Percentiles rank a stretch among this genome's conserved stretches.
phyloP scores from a whole-genome alignment of 2,113 vertebrate species.

The Chelonoidis abingdonii region DNA sequence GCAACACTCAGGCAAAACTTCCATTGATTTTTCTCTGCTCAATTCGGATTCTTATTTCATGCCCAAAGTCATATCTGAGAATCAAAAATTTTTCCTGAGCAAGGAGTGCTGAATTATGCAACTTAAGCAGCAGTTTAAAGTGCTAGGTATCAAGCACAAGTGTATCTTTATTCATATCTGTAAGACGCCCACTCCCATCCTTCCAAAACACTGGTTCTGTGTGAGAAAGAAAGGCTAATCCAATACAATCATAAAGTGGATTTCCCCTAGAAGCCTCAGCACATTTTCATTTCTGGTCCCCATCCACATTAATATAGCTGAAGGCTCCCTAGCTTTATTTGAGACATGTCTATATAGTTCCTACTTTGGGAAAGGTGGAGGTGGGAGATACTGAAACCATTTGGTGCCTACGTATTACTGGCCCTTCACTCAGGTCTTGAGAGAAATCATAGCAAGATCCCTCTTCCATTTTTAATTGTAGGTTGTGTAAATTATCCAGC shows the following conservation, averaged over 20 bases:
- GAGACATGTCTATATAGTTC: not conserved
- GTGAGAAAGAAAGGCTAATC: not conserved
- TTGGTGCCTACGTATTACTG: not conserved
- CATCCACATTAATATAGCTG: not conserved
- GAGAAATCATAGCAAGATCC: slow-evolving; percentile 59
- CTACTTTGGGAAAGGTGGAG: not conserved
- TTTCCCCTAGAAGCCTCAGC: not conserved
- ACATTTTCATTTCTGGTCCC: not conserved
- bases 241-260: rapidly evolving
- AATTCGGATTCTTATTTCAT: not conserved
- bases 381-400: not conserved
- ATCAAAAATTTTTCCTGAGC: not conserved
- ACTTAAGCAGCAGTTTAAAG: not conserved
- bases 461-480: slow-evolving; percentile 41
- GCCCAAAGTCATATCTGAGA: not conserved
- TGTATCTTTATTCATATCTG: not conserved
- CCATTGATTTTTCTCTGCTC: rapidly evolving
- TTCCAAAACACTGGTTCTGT: not conserved
- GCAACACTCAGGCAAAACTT: not conserved
- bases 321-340: not conserved
- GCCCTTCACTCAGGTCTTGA: not conserved
- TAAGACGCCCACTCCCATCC: not conserved
- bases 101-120: not conserved
- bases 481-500: not conserved
- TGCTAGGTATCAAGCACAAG: not conserved